Base-by-base conservation (phyloP, 2,113 vertebrate species). In the Indri indri region DNA sequence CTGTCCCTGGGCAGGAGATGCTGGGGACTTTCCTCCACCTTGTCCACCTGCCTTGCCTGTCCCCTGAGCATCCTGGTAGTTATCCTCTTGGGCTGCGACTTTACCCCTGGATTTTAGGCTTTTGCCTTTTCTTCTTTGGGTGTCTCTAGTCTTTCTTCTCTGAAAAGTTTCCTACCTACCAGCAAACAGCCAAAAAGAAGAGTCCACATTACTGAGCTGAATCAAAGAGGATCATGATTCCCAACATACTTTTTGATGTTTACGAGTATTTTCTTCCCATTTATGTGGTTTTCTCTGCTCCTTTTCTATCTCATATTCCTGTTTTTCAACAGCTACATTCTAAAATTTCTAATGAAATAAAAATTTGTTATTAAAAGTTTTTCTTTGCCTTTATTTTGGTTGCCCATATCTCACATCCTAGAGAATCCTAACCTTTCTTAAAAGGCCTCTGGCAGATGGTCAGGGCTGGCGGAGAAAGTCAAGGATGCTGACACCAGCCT, bases 341-440 rank as follows among this genome's bases (percentile, higher is more conserved):
- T 59, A 68, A 37, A 37, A 16, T 65, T 89, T 32, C 42, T 74
- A 92, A 89, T 87, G 91, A 94, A 94, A 74, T 59, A 61, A 27
- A 34, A 42, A 45, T 30, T 4, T 30, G 34, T 66, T 45, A 52
- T n/a, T 65, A 8, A 50, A 66, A 50, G 12, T 84, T 68, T 94
- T 23, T 77, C 45, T 71, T 82, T 63, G 57, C 3, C 1, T 90
- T 95, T 83, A 6, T 82, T 83, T 66, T 68, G 30, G 22, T 73
- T 63, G 42, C 63, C 2, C 14, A 3, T 18, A 37, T 59, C 40
- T 18, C 14, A 9, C 9, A 42, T 66, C 57, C 54, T 66, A 3
- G 42, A 82, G 37, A 32, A 81, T 70, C 10, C 17, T 17, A 4
- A 8, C 17, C 23, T 68, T 42, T 22, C 50, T 82, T 66, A 12